phyloP scores from a whole-genome alignment of 30 jellyfish, hydroid and myxozoan species.

The Chrysaora quinquecirrha region DNA sequence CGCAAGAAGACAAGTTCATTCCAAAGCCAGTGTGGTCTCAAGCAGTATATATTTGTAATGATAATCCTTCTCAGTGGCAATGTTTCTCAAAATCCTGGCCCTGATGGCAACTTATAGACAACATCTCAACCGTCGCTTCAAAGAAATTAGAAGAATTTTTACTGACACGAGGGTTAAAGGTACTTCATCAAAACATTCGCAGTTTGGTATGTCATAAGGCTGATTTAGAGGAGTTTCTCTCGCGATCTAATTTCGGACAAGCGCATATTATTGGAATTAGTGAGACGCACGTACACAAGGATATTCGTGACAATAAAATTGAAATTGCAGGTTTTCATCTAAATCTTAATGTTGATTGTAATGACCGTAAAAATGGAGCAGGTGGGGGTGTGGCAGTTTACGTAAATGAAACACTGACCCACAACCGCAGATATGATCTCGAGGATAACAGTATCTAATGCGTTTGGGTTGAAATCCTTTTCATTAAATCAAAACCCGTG shows the following conservation, averaged over 20 bases:
- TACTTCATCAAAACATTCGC: constrained; percentile 14
- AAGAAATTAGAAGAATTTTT: constrained; percentile 3
- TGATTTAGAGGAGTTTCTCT: constrained; percentile 12
- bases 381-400: constrained; percentile 50
- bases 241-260: constrained; percentile 15
- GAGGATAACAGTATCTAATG: constrained; percentile 29
- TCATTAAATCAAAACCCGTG: too few species aligned
- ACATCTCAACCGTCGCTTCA: neutral
- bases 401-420: constrained; percentile 12
- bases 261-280: constrained; percentile 19
- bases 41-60: neutral
- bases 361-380: neutral
- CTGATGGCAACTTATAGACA: neutral
- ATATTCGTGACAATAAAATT: constrained; percentile 6
- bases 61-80: constrained; percentile 3
- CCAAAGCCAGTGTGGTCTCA: neutral
- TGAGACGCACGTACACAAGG: constrained; percentile 5
- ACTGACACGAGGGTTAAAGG: constrained; percentile 25
- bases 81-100: constrained; percentile 4
- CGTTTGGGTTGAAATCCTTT: constrained; percentile 4
- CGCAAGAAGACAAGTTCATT: neutral
- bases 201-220: constrained; percentile 25
- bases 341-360: neutral
- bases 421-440: constrained; percentile 13
- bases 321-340: constrained; percentile 10